Evolutionary conservation across 2,797 vertebrate genomes (phyloP).

Genomic region (Propithecus perrieri): DNA sequence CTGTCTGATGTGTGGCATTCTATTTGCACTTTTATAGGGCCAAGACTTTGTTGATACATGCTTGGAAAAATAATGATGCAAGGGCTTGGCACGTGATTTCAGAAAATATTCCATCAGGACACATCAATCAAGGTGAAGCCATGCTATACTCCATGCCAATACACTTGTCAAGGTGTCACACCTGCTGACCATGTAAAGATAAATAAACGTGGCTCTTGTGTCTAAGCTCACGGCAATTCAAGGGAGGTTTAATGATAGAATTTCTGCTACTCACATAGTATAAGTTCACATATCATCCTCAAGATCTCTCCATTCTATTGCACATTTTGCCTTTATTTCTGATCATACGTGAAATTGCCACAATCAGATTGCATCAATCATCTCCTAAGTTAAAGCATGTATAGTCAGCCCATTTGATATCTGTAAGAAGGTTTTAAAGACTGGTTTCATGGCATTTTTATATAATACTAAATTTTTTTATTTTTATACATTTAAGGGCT

Average conservation of each 20-base stretch:
- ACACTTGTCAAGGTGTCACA: neutral
- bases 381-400: neutral
- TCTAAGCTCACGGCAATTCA: neutral
- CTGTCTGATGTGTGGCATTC: neutral
- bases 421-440: neutral
- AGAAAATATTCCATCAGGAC: constrained; percentile 24
- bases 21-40: constrained; percentile 33
- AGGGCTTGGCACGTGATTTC: constrained; percentile 61
- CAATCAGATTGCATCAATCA: neutral
- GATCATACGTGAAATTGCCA: neutral
- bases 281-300: neutral
- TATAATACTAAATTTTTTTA: neutral
- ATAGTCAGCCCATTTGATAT: neutral
- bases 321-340: neutral
- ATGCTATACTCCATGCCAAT: neutral
- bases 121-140: neutral
- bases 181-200: constrained; percentile 25
- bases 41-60: constrained; percentile 40
- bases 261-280: neutral
- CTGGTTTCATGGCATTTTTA: neutral
- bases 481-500: neutral
- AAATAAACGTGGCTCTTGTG: neutral
- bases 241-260: neutral
- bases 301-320: neutral
- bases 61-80: constrained; percentile 58